Conservation (phyloP, 2,888 invertebrate genomes). For the Campoletis raptor region DNA sequence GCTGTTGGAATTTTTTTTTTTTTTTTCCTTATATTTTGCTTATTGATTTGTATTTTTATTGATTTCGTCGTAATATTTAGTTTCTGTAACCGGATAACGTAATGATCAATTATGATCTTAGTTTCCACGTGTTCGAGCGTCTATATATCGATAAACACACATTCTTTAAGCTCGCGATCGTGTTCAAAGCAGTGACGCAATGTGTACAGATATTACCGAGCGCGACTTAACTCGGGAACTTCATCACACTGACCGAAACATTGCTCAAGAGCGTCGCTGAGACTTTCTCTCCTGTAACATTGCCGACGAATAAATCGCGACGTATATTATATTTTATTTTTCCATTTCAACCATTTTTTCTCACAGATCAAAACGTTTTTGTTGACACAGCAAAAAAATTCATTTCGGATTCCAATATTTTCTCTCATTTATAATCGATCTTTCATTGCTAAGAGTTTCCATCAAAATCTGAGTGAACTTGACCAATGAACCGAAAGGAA, state of each 20-base stretch:
- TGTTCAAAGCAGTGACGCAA: conserved; percentile 63
- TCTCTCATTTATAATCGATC: neutral
- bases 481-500: conserved; percentile 6
- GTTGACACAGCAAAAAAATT: neutral
- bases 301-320: conserved; percentile 17
- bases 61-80: neutral
- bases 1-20: too few relatives aligned
- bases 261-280: conserved; percentile 59
- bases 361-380: neutral
- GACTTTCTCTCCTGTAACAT: conserved; percentile 66
- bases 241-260: conserved; percentile 64
- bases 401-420: neutral
- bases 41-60: too few relatives aligned
- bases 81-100: conserved; percentile 8
- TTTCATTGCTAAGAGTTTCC: neutral
- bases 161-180: conserved; percentile 56
- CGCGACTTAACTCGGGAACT: conserved; percentile 61
- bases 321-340: neutral
- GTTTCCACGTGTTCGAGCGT: conserved; percentile 44
- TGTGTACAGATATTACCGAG: conserved; percentile 57
- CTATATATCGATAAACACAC: conserved; percentile 54
- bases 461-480: conserved; percentile 2
- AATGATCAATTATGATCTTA: conserved; percentile 25
- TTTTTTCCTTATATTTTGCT: too few relatives aligned
- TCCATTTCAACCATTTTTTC: neutral